Percentiles rank a stretch among this genome's conserved stretches.
These are phyloP conservation scores for Danio choprae DNA, from an alignment of 2,797 vertebrate species.

Conservation along the genomic window DNA sequence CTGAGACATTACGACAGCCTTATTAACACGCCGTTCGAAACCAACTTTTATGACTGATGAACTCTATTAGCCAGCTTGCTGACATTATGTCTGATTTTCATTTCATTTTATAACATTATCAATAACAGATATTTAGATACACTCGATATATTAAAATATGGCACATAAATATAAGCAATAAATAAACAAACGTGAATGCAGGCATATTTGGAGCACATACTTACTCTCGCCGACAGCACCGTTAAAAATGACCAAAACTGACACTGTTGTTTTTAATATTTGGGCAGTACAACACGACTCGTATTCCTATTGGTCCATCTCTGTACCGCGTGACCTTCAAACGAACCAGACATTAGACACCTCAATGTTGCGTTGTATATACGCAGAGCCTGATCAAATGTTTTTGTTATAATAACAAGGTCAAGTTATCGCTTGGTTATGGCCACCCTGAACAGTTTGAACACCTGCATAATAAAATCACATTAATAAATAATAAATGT, in stretches of 20 bases:
- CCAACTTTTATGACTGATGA: conserved; percentile 6
- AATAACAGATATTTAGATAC: neutral
- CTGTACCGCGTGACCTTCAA: conserved; percentile 42
- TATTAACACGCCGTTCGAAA: neutral
- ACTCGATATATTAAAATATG: neutral
- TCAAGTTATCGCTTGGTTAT: neutral
- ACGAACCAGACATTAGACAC: neutral
- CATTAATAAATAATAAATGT: too few relatives aligned
- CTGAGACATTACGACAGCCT: neutral
- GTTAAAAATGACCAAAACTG: conserved; percentile 17
- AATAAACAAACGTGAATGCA: neutral
- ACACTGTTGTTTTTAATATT: conserved; percentile 51
- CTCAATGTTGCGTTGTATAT: conserved; percentile 16
- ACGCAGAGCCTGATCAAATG: conserved; percentile 11
- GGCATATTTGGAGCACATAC: neutral
- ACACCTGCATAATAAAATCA: too few relatives aligned
- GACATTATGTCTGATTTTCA: neutral
- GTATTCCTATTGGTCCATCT: conserved; percentile 50
- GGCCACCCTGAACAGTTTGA: neutral
- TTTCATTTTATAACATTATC: neutral
- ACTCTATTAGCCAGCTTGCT: neutral
- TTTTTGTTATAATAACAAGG: too few relatives aligned
- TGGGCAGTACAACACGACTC: conserved; percentile 60
- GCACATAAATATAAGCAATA: neutral
- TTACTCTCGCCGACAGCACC: conserved; percentile 1